Percentiles rank a stretch among this genome's conserved stretches.
Conservation (phyloP, 2,888 invertebrate species). For the Xestia ashworthii region DNA sequence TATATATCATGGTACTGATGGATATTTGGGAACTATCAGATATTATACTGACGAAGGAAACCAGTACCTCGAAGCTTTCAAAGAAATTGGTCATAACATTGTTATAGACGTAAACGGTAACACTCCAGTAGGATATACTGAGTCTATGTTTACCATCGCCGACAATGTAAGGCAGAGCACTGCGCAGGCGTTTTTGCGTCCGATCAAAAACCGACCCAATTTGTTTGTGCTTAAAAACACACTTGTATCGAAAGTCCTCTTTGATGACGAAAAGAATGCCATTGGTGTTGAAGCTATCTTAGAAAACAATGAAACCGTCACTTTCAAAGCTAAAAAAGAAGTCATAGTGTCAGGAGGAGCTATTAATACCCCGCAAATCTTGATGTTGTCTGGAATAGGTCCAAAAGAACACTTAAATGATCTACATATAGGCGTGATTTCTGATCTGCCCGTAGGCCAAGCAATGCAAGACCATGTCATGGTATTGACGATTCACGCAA, state of each 20-base stretch:
- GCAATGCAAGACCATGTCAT: constrained; percentile 83
- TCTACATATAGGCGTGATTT: constrained; percentile 41
- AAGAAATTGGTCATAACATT: constrained; percentile 80
- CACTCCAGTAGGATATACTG: constrained; percentile 82
- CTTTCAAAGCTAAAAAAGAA: constrained; percentile 79
- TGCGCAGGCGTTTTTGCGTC: constrained; percentile 84
- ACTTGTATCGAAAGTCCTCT: constrained; percentile 77
- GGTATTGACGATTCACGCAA: constrained; percentile 52
- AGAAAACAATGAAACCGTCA: constrained; percentile 64
- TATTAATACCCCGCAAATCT: constrained; percentile 83
- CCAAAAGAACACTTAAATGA: constrained; percentile 76
- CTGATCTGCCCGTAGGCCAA: constrained; percentile 82
- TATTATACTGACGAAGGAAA: constrained; percentile 50
- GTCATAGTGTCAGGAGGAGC: constrained; percentile 85
- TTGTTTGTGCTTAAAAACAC: constrained; percentile 69
- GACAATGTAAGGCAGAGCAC: constrained; percentile 85
- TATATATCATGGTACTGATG: constrained; percentile 78
- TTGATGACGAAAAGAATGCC: constrained; percentile 84
- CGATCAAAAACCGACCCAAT: constrained; percentile 72
- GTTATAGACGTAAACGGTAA: constrained; percentile 78
- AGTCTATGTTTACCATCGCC: constrained; percentile 83
- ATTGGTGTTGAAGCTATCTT: constrained; percentile 80
- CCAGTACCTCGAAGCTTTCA: constrained; percentile 75
- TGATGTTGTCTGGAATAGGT: constrained; percentile 87
- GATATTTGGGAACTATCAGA: constrained; percentile 79